Evolutionary conservation across 2,113 vertebrate species (phyloP), one percentile per base, ranked within the genome.

Genomic region (Esox niger): DNA sequence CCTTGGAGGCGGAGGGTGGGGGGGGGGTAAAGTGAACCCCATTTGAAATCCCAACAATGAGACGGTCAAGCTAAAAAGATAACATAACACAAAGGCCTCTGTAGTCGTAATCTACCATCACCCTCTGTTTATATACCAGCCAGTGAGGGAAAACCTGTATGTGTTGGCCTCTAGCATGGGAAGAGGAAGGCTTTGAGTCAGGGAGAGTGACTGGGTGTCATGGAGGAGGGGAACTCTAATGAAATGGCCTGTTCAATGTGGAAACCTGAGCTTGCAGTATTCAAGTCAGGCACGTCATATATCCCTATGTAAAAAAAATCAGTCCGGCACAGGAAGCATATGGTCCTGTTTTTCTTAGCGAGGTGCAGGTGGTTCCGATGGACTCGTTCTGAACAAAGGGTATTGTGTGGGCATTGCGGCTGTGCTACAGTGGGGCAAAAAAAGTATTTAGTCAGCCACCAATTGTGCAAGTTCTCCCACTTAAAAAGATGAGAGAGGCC

Each of bases 341-440:
- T 60, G 60, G 63, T 31, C 60, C 15, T 43, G 30, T 32, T 32
- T 38, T 49, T 64, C 69, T 77, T 13, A 2, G 43, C 38, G 0
- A 43, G 64, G 13, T 62, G 76, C 76, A 84, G 80, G 74, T 82
- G 79, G 67, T 70, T 86, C 66, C 68, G 80, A 69, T 73, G 55
- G 75, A 74, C 25, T 30, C 20, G 9, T 65, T 73, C 70, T 69
- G 56, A 77, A 81, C 71, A 79, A 74, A 84, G 70, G 49, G 55
- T 74, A 81, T 70, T 80, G 69, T 78, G n/a, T n/a, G n/a, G 77
- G 49, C 2, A 23, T 33, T 46, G 57, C 54, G 58, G 38, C 17
- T 58, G 46, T 9, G 46, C 75, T 70, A 57, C 21, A 62, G 15
- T 15, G 10, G 21, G 56, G 62, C 65, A 77, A n/a, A n/a, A n/a